These are phyloP conservation scores for Lordiphosa collinella DNA, from an alignment of 1,140 invertebrate genomes.

Conservation along the genomic window DNA sequence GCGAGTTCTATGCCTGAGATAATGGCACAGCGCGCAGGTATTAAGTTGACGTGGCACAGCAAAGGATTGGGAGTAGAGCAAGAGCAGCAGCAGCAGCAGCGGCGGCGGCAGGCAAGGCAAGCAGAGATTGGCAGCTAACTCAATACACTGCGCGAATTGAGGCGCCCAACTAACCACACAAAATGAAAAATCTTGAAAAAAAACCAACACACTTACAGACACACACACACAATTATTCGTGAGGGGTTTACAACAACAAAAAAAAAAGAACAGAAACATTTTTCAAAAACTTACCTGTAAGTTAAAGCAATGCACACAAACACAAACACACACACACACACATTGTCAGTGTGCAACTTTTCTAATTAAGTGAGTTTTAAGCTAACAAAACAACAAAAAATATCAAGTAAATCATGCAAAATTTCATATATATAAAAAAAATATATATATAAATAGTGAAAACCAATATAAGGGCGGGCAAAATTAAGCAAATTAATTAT, in stretches of 20 bases:
- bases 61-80: background rate
- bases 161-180: slow-evolving; percentile 28
- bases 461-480: slow-evolving; percentile 74
- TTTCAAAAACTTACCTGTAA: slow-evolving; percentile 69
- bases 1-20: slow-evolving; percentile 96
- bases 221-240: slow-evolving; percentile 56
- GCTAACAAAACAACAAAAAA: slow-evolving; percentile 51
- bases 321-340: slow-evolving; percentile 23
- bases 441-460: slow-evolving; percentile 63
- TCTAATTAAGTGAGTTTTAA: slow-evolving; percentile 77
- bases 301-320: slow-evolving; percentile 51
- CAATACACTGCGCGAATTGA: slow-evolving; percentile 64
- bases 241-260: slow-evolving; percentile 37
- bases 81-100: background rate
- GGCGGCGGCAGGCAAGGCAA: background rate
- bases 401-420: slow-evolving; percentile 72
- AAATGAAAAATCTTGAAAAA: slow-evolving; percentile 38
- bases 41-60: slow-evolving; percentile 41
- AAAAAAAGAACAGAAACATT: slow-evolving; percentile 20
- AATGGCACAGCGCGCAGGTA: slow-evolving; percentile 76
- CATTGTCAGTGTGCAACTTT: slow-evolving; percentile 50
- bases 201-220: slow-evolving; percentile 34
- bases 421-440: slow-evolving; percentile 56
- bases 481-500: slow-evolving; percentile 76
- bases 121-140: slow-evolving; percentile 20